Conservation (phyloP, 2,888 invertebrate species). For the Diloba caeruleocephala region DNA sequence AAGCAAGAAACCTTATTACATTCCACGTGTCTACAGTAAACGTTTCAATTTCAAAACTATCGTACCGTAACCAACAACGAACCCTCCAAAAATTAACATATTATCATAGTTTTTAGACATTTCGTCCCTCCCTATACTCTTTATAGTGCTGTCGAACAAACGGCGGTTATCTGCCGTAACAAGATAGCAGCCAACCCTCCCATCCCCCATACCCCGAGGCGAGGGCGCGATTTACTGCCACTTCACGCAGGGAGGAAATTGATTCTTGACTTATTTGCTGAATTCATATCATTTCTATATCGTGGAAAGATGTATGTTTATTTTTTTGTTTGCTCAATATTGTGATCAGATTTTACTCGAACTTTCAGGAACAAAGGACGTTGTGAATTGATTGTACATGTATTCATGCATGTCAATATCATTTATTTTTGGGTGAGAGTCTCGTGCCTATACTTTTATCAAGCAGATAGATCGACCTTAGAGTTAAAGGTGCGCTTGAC, state of each 20-base stretch:
- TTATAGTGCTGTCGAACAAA: constrained; percentile 66
- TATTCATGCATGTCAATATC: no score
- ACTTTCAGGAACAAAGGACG: not conserved
- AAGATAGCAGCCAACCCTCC: constrained; percentile 45
- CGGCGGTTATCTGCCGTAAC: constrained; percentile 64
- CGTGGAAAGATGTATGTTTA: constrained; percentile 10
- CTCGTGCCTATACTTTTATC: no score
- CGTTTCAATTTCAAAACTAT: no score
- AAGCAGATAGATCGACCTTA: no score
- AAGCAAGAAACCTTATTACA: no score
- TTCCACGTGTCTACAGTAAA: no score
- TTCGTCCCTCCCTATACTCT: constrained; percentile 60
- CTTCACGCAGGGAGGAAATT: constrained; percentile 63
- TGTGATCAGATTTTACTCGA: constrained; percentile 1
- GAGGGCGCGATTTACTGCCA: constrained; percentile 55
- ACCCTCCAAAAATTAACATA: constrained; percentile 64
- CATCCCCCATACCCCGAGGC: constrained; percentile 3
- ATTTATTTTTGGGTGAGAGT: no score
- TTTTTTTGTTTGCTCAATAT: constrained; percentile 22
- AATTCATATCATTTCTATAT: constrained; percentile 49
- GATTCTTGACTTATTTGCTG: constrained; percentile 66
- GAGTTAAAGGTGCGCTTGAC: no score
- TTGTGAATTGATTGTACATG: not conserved
- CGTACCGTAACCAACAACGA: constrained; percentile 48
- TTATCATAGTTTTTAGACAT: constrained; percentile 71